These are phyloP conservation scores for Oegoconia quadripuncta DNA, from an alignment of 2,888 invertebrate genomes.

Conservation along the genomic window DNA sequence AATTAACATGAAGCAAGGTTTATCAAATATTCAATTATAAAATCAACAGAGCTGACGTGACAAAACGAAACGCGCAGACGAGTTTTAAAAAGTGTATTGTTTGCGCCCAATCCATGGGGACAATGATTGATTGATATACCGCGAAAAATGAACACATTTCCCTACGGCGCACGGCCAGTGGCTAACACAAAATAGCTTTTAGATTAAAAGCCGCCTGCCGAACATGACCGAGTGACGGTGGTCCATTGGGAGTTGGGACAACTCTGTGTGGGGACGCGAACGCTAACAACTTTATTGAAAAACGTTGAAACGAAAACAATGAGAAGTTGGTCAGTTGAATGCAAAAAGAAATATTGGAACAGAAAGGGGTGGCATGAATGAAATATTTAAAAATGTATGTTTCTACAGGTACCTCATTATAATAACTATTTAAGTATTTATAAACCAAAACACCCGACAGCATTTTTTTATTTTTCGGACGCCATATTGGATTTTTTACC, in stretches of 20 bases:
- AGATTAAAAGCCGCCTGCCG: slow-evolving; percentile 53
- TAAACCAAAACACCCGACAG: too few species aligned
- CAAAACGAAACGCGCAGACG: background rate
- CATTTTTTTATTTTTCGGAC: too few species aligned
- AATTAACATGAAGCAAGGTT: too few species aligned
- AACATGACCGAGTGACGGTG: slow-evolving; percentile 26
- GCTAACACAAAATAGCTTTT: slow-evolving; percentile 71
- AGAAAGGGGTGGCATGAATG: too few species aligned
- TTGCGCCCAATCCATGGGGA: slow-evolving; percentile 1
- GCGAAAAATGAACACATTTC: slow-evolving; percentile 37
- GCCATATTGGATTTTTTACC: too few species aligned
- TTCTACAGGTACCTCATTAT: too few species aligned
- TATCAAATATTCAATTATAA: background rate
- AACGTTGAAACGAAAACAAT: too few species aligned
- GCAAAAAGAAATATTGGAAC: too few species aligned
- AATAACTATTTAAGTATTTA: too few species aligned
- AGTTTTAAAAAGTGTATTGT: background rate
- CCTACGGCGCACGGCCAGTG: slow-evolving; percentile 35
- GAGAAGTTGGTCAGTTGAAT: too few species aligned
- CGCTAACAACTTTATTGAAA: background rate
- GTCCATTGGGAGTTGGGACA: slow-evolving; percentile 20
- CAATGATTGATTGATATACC: slow-evolving; percentile 13
- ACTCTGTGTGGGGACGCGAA: background rate
- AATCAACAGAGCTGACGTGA: background rate
- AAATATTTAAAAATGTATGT: too few species aligned